Percentiles rank a stretch among this genome's conserved stretches.
Evolutionary conservation across 2,113 vertebrate species (phyloP).

Genomic region (Glaucidium brasilianum): DNA sequence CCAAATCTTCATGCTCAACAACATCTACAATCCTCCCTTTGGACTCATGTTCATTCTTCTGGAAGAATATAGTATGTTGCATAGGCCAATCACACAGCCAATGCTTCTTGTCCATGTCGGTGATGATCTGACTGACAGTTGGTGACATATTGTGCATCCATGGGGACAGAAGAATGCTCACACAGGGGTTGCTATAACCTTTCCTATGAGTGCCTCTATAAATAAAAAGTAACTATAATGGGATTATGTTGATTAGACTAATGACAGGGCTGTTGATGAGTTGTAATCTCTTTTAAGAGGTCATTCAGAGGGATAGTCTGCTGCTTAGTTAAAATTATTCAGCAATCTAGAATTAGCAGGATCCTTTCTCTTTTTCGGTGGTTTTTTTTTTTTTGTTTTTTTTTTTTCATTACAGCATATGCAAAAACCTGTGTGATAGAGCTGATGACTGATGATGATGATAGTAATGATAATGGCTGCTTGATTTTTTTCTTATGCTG

Average conservation of each 20-base stretch:
- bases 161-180: background rate
- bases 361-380: background rate
- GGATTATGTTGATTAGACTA: constrained; percentile 38
- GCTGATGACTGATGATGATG: constrained; percentile 48
- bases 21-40: background rate
- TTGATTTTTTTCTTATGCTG: constrained; percentile 36
- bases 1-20: background rate
- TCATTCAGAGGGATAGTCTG: background rate
- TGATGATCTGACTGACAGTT: constrained; percentile 14
- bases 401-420: background rate
- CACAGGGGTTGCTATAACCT: background rate
- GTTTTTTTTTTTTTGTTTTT: too few species aligned
- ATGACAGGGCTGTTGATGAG: background rate
- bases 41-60: background rate
- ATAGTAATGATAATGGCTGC: constrained; percentile 25
- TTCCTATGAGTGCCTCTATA: background rate
- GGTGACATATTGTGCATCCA: background rate
- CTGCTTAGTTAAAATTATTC: constrained; percentile 11
- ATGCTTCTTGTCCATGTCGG: background rate
- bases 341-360: constrained; percentile 12
- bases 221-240: background rate
- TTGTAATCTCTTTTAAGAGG: background rate
- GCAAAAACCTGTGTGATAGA: constrained; percentile 13
- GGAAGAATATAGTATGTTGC: background rate
- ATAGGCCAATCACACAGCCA: background rate